These are phyloP conservation scores for Menidia menidia DNA, from an alignment of 2,797 vertebrate genomes.

Conservation along the genomic window DNA sequence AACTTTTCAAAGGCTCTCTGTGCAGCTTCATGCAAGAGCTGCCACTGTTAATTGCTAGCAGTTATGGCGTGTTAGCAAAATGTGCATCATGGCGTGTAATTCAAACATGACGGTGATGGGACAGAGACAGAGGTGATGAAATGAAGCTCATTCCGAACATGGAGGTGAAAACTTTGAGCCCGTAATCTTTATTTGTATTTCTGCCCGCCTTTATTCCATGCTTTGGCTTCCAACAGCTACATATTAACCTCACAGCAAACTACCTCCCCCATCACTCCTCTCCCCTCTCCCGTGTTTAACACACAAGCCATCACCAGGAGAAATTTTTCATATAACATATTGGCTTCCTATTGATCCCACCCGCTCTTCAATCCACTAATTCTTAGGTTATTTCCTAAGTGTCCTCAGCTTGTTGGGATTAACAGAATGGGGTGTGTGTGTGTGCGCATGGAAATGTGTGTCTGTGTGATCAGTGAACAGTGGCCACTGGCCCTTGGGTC, in stretches of 20 bases:
- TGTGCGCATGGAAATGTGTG: constrained; percentile 42
- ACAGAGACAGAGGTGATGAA: constrained; percentile 53
- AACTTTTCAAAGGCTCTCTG: constrained; percentile 47
- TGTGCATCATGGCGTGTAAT: constrained; percentile 36
- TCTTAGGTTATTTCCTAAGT: constrained; percentile 84
- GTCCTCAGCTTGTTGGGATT: constrained; percentile 75
- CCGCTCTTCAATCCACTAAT: constrained; percentile 78
- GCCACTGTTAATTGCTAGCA: constrained; percentile 68
- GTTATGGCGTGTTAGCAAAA: constrained; percentile 40
- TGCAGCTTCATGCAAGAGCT: constrained; percentile 59
- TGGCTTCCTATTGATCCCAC: constrained; percentile 80
- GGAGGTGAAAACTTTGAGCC: constrained; percentile 36
- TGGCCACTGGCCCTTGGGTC: constrained; percentile 76
- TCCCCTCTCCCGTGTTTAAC: constrained; percentile 31
- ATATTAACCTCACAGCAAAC: constrained; percentile 24
- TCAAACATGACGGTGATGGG: constrained; percentile 47
- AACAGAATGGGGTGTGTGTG: constrained; percentile 57
- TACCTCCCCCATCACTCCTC: constrained; percentile 4
- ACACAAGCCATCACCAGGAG: constrained; percentile 67
- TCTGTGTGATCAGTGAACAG: constrained; percentile 48
- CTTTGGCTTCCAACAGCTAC: constrained; percentile 14
- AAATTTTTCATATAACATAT: constrained; percentile 84
- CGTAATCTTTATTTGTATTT: constrained; percentile 36
- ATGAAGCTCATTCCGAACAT: constrained; percentile 36
- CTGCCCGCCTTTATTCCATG: constrained; percentile 35